Evolutionary conservation across 2,888 invertebrate species (phyloP).

Genomic region (Thyatira batis): DNA sequence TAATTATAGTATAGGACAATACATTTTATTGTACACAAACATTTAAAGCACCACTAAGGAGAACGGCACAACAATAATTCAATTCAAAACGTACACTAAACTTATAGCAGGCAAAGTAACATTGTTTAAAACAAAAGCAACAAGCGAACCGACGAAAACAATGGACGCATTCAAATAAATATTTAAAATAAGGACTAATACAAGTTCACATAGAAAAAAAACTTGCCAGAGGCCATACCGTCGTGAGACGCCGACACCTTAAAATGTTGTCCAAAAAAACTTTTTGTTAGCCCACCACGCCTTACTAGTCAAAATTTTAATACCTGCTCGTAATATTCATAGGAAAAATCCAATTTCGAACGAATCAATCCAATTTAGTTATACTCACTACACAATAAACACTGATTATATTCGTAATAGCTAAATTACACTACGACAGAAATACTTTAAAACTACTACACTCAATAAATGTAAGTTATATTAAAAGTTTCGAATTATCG

Average conservation of each 20-base stretch:
- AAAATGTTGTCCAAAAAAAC: slow-evolving; percentile 34
- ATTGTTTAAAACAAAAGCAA: slow-evolving; percentile 44
- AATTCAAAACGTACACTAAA: slow-evolving; percentile 38
- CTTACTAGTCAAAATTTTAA: slow-evolving; percentile 30
- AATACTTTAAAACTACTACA: slow-evolving; percentile 9
- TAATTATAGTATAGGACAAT: neutral
- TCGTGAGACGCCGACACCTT: slow-evolving; percentile 45
- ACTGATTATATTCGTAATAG: slow-evolving; percentile 16
- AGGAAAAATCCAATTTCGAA: slow-evolving; percentile 35
- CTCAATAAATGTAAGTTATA: slow-evolving; percentile 26
- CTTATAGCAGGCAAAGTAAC: slow-evolving; percentile 27
- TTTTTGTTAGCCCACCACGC: slow-evolving; percentile 40
- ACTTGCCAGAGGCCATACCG: slow-evolving; percentile 59
- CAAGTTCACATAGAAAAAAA: slow-evolving; percentile 45
- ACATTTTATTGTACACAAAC: slow-evolving; percentile 18
- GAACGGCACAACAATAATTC: slow-evolving; percentile 47
- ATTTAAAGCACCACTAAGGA: slow-evolving; percentile 36
- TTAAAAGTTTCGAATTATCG: slow-evolving; percentile 23
- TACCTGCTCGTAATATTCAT: slow-evolving; percentile 29
- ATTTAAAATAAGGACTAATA: slow-evolving; percentile 57
- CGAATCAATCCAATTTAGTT: slow-evolving; percentile 37
- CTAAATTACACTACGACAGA: slow-evolving; percentile 9
- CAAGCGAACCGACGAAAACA: slow-evolving; percentile 50
- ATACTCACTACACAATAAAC: slow-evolving; percentile 21
- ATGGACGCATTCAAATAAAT: slow-evolving; percentile 63